Conservation (phyloP, 2,888 invertebrate genomes). For the Thymelicus lineola region DNA sequence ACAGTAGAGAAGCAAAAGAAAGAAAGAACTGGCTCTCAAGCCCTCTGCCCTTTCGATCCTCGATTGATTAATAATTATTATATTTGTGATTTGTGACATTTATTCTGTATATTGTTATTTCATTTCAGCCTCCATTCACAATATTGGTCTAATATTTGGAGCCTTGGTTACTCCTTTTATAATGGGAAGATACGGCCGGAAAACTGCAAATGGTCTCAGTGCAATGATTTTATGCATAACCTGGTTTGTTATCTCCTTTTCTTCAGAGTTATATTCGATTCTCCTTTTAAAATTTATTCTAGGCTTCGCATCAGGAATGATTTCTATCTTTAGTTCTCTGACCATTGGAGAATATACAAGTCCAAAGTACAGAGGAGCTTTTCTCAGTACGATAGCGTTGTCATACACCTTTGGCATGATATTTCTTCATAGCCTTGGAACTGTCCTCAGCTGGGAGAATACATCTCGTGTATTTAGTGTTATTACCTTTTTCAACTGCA, state of each 20-base stretch:
- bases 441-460: slow-evolving; percentile 79
- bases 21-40: too few species aligned
- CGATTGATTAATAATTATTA: too few species aligned
- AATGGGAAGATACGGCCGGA: slow-evolving; percentile 82
- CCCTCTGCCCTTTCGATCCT: too few species aligned
- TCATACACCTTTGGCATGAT: slow-evolving; percentile 84
- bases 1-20: too few species aligned
- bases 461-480: slow-evolving; percentile 74
- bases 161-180: slow-evolving; percentile 60
- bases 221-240: slow-evolving; percentile 74
- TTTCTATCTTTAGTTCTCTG: slow-evolving; percentile 70
- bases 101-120: slow-evolving; percentile 27
- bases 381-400: slow-evolving; percentile 83
- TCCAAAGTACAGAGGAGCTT: slow-evolving; percentile 83
- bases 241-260: slow-evolving; percentile 76
- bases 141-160: slow-evolving; percentile 56
- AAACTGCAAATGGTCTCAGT: slow-evolving; percentile 69
- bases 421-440: slow-evolving; percentile 84
- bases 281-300: slow-evolving; percentile 59
- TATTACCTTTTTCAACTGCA: slow-evolving; percentile 70
- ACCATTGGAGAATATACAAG: slow-evolving; percentile 82
- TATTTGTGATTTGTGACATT: too few species aligned
- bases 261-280: slow-evolving; percentile 57
- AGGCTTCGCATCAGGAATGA: slow-evolving; percentile 78
- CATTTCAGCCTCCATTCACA: slow-evolving; percentile 63